phyloP scores from a whole-genome alignment of 2,113 vertebrate species.

The Cynoglossus semilaevis region DNA sequence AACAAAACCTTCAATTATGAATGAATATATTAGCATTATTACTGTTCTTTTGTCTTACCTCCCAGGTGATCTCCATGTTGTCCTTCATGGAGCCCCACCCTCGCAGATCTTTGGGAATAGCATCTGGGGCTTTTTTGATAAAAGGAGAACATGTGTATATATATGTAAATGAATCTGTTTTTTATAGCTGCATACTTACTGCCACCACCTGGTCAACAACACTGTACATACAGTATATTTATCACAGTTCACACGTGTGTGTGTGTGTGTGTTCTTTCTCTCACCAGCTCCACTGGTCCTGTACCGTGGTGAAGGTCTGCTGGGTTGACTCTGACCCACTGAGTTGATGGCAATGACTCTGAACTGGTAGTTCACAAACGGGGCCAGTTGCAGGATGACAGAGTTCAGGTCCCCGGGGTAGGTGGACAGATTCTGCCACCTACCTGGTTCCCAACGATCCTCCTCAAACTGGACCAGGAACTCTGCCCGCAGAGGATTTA shows the following conservation, averaged over 20 bases:
- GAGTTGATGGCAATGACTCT: constrained; percentile 90
- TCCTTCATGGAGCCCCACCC: constrained; percentile 88
- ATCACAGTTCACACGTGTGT: too few relatives aligned
- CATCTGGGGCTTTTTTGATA: constrained; percentile 84
- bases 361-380: constrained; percentile 94
- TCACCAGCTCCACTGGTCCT: constrained; percentile 90
- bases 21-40: background rate
- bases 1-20: too few relatives aligned
- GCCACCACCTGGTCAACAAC: too few relatives aligned
- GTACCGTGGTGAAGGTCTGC: constrained; percentile 84
- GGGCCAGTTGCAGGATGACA: constrained; percentile 83
- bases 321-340: constrained; percentile 89
- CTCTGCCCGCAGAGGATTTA: too few relatives aligned
- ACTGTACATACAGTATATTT: too few relatives aligned
- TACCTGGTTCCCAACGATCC: constrained; percentile 80
- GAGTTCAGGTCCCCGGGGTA: constrained; percentile 87
- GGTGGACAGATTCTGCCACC: constrained; percentile 87
- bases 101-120: constrained; percentile 82
- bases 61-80: constrained; percentile 98
- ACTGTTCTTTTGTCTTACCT: constrained; percentile 69
- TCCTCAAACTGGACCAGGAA: constrained; percentile 94
- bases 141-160: too few relatives aligned
- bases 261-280: background rate
- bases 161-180: background rate
- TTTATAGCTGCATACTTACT: too few relatives aligned